Evolutionary conservation across 30 jellyfish, hydroid and myxozoan genomes (phyloP).

Genomic region (Haliclystus octoradiatus): DNA sequence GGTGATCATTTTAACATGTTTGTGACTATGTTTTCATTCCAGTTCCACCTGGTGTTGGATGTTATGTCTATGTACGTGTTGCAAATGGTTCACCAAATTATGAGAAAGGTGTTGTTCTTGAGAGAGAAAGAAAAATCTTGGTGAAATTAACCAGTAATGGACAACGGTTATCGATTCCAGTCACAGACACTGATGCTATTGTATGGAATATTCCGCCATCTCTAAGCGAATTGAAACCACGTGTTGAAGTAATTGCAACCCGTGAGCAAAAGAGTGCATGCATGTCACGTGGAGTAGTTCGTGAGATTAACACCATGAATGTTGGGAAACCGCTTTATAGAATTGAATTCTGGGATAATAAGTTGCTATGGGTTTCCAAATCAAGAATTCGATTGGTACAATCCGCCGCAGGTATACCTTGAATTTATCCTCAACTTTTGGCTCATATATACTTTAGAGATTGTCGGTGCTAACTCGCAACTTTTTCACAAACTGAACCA

Average conservation of each 20-base stretch:
- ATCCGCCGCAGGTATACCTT: constrained; percentile 20
- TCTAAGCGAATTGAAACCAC: constrained; percentile 27
- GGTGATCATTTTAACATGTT: no score
- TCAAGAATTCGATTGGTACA: constrained; percentile 28
- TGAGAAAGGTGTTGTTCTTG: constrained; percentile 72
- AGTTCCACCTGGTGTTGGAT: constrained; percentile 80
- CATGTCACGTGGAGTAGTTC: not conserved
- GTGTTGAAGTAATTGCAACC: constrained; percentile 23
- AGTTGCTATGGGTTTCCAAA: not conserved
- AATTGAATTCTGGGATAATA: not conserved
- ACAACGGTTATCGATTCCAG: constrained; percentile 28
- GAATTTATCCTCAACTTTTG: no score
- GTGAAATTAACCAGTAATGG: constrained; percentile 43
- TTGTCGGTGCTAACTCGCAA: no score
- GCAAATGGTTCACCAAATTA: constrained; percentile 29
- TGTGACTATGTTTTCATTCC: not conserved
- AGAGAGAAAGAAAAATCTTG: constrained; percentile 26
- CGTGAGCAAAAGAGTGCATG: constrained; percentile 27
- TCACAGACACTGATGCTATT: constrained; percentile 51
- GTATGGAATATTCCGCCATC: constrained; percentile 76
- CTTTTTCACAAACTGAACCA: no score
- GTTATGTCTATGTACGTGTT: constrained; percentile 60
- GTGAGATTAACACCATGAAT: not conserved
- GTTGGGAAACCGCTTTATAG: not conserved
- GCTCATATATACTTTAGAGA: no score